phyloP scores from a whole-genome alignment of 2,113 vertebrate genomes.

The Pimephales promelas region DNA sequence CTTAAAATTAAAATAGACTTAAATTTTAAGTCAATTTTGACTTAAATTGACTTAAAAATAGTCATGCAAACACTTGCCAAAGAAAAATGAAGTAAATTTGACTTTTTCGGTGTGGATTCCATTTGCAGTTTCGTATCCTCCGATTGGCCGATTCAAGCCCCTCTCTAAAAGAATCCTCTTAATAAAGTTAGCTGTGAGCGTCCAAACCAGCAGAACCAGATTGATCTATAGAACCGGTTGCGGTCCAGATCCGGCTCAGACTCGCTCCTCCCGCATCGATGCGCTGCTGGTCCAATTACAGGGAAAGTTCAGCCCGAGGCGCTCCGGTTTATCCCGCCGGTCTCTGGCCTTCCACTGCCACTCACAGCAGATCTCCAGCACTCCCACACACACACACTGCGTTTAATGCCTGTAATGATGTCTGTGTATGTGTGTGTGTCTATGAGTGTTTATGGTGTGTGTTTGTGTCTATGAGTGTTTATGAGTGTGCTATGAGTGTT shows the following conservation, averaged over 20 bases:
- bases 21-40: no score
- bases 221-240: conserved; percentile 18
- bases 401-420: conserved; percentile 41
- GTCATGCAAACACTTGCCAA: no score
- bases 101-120: no score
- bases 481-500: no score
- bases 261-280: conserved; percentile 40
- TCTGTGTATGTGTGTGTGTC: neutral
- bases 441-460: no score
- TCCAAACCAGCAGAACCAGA: conserved; percentile 11
- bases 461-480: no score
- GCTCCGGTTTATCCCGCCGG: conserved; percentile 55
- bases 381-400: conserved; percentile 54
- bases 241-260: conserved; percentile 24
- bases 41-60: no score
- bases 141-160: no score
- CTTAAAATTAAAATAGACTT: no score
- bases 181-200: neutral
- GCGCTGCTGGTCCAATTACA: conserved; percentile 65
- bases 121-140: no score
- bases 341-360: conserved; percentile 67
- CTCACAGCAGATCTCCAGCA: conserved; percentile 63
- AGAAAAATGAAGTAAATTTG: no score
- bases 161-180: neutral
- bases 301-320: conserved; percentile 56